Evolutionary conservation across 1,140 invertebrate species (phyloP).

Genomic region (Ruditapes philippinarum): DNA sequence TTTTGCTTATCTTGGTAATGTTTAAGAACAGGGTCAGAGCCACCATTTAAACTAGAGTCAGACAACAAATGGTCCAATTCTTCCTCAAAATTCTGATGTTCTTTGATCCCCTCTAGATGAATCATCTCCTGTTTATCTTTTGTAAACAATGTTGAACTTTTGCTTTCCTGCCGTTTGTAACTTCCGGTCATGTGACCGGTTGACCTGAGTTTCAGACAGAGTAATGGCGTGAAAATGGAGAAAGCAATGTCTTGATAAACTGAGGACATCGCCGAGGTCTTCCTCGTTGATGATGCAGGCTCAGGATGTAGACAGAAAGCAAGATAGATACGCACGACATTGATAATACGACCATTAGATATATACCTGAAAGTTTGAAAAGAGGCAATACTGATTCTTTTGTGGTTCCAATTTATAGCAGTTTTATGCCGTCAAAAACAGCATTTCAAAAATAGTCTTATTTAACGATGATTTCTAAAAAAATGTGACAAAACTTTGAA

Average conservation of each 20-base stretch:
- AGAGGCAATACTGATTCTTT: too few species aligned
- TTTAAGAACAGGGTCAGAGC: slow-evolving; percentile 2
- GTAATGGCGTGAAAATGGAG: slow-evolving; percentile 67
- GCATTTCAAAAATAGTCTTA: too few species aligned
- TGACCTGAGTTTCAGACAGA: slow-evolving; percentile 64
- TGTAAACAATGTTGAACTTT: not conserved
- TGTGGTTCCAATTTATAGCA: too few species aligned
- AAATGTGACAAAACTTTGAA: too few species aligned
- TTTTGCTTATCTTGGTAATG: slow-evolving; percentile 65
- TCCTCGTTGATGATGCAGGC: slow-evolving; percentile 82
- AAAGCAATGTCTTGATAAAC: slow-evolving; percentile 70
- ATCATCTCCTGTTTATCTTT: slow-evolving; percentile 5
- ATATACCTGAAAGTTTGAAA: slow-evolving; percentile 84
- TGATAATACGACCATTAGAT: slow-evolving; percentile 82
- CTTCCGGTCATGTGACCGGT: not conserved
- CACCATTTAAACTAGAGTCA: not conserved
- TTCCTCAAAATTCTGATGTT: not conserved
- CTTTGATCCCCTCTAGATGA: slow-evolving; percentile 26
- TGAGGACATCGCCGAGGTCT: slow-evolving; percentile 72
- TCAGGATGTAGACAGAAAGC: slow-evolving; percentile 80
- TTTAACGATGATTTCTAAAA: too few species aligned
- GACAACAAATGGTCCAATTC: slow-evolving; percentile 4
- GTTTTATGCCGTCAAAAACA: too few species aligned
- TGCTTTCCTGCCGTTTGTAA: not conserved
- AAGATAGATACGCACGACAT: slow-evolving; percentile 82